phyloP scores from a whole-genome alignment of 2,797 vertebrate species.

The Platalea minor region DNA sequence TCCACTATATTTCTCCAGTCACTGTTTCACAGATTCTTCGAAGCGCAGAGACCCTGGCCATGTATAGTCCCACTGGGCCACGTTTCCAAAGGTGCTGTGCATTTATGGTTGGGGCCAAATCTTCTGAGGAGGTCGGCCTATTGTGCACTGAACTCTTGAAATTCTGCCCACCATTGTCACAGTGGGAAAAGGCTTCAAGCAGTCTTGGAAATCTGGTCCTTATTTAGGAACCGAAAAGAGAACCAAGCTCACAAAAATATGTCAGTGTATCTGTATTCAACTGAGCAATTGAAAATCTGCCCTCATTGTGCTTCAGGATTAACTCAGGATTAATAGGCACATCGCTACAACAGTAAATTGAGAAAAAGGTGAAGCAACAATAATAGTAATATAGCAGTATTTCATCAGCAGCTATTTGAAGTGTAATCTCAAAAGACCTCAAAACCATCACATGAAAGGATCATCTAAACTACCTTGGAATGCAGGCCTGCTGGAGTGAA shows the following conservation, averaged over 20 bases:
- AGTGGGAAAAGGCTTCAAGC: constrained; percentile 40
- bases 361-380: constrained; percentile 10
- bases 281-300: constrained; percentile 33
- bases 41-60: background rate
- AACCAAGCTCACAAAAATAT: constrained; percentile 40
- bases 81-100: constrained; percentile 11
- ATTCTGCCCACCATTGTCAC: constrained; percentile 57
- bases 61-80: background rate
- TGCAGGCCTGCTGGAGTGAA: background rate
- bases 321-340: constrained; percentile 11
- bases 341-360: background rate
- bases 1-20: background rate
- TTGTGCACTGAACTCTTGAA: constrained; percentile 52
- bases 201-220: constrained; percentile 51
- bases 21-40: background rate
- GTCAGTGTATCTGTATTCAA: constrained; percentile 1
- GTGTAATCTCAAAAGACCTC: background rate
- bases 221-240: constrained; percentile 47
- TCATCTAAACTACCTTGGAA: background rate
- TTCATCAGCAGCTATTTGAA: background rate
- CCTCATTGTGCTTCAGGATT: constrained; percentile 3
- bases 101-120: background rate
- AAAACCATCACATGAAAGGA: background rate
- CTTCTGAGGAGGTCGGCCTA: background rate
- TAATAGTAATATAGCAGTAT: background rate